phyloP scores from a whole-genome alignment of 2,113 vertebrate genomes.

The Lophotis ruficrista region DNA sequence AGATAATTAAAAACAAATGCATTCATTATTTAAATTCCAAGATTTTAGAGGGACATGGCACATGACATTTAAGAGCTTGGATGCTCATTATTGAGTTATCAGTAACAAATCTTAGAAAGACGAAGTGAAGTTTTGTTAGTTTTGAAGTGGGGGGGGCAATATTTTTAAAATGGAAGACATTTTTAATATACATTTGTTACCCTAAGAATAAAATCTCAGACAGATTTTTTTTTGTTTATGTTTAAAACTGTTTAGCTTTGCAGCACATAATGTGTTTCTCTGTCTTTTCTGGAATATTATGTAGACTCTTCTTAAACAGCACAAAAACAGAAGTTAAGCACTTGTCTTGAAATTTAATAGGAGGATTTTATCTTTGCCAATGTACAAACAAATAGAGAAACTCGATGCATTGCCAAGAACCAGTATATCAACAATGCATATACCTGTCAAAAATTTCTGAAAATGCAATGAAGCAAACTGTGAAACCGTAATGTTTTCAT shows the following conservation, averaged over 20 bases:
- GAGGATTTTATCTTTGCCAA: neutral
- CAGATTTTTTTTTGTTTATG: neutral
- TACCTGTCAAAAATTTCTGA: slow-evolving; percentile 25
- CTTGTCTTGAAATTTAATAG: slow-evolving; percentile 32
- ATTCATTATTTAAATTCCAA: neutral
- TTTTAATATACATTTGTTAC: neutral
- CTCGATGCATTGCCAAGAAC: neutral
- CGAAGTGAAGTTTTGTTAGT: neutral
- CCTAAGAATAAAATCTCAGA: neutral
- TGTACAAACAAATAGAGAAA: neutral
- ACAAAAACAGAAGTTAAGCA: neutral
- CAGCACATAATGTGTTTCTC: neutral
- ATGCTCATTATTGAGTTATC: neutral
- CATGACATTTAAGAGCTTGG: neutral
- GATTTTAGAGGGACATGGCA: neutral
- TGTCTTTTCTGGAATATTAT: neutral
- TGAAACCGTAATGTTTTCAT: neutral
- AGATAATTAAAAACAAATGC: neutral
- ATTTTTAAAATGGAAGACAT: neutral
- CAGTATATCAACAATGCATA: neutral
- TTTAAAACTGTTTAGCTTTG: neutral
- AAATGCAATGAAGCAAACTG: slow-evolving; percentile 35
- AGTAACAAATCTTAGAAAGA: neutral
- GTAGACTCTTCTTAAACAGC: neutral
- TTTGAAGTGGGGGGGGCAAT: neutral